Evolutionary conservation across 2,888 invertebrate genomes (phyloP).

Genomic region (Globia sparganii): DNA sequence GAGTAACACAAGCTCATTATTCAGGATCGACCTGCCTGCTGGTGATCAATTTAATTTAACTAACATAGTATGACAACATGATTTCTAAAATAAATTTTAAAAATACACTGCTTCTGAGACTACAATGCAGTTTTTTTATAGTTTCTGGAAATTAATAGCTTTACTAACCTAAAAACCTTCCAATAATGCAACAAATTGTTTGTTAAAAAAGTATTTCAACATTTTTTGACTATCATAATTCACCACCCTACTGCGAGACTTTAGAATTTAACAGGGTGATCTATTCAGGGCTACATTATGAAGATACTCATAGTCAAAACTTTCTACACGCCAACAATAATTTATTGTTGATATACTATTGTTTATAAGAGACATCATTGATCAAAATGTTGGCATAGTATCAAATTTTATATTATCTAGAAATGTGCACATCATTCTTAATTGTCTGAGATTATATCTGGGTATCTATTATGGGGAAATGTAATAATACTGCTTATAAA

Average conservation of each 20-base stretch:
- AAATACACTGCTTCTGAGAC: neutral
- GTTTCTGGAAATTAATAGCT: neutral
- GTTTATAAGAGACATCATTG: slow-evolving; percentile 2
- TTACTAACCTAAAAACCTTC: too few relatives aligned
- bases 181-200: neutral
- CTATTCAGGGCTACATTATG: neutral
- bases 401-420: slow-evolving; percentile 23
- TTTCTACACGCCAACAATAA: neutral
- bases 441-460: slow-evolving; percentile 6
- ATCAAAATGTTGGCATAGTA: slow-evolving; percentile 52
- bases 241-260: neutral
- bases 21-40: neutral
- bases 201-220: neutral
- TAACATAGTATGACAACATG: too few relatives aligned
- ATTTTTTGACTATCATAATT: neutral
- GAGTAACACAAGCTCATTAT: neutral
- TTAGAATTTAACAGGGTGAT: neutral
- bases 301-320: neutral
- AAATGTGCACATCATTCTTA: neutral
- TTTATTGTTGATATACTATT: neutral
- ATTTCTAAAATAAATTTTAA: too few relatives aligned
- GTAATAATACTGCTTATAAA: slow-evolving; percentile 2
- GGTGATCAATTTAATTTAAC: neutral
- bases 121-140: neutral
- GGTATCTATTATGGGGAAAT: neutral